Evolutionary conservation across 2,797 vertebrate species (phyloP), one percentile per base, ranked within the genome.

Genomic region (Scyliorhinus canicula): DNA sequence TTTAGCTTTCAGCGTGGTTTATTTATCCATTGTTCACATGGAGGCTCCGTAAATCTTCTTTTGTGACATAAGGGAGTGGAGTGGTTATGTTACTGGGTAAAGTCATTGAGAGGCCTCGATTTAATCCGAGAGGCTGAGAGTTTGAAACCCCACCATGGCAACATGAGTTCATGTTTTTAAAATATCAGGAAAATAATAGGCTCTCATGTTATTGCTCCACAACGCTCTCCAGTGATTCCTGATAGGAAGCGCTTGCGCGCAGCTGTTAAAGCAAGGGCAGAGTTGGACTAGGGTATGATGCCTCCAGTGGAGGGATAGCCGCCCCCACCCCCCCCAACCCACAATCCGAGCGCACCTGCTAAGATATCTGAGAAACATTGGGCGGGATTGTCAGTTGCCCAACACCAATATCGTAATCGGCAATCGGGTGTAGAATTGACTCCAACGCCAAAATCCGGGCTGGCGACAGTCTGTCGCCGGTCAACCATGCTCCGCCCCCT

Each of bases 21-120:
- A 71, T 94, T 94, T 94, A 71, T 94, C 93, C 67, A 52, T 69
- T 69, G 47, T 94, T 94, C 40, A 60, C 26, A 12, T 52, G 28
- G 67, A 93, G 44, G 63, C n/a, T 44, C 63, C 26, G 16, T 69
- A 93, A 47, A 47, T 40, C 65, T 44, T 69, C 63, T 67, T 93
- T 93, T 69, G 47, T 86, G 85, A 47, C 4, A n/a, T 88, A 7
- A 14, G 14, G 35, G 16, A 57, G 12, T 60, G 31, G n/a, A 55
- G 28, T 35, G 52, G 14, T 88, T 86, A 35, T 88, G 50, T 55
- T 86, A 52, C 50, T 86, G 26, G 52, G 28, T 60, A 11, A 31
- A 57, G 84, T 55, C 28, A 31, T 86, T 12, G 26, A 55, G 50
- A 79, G 77, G 19, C 77, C 28, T 88, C 3, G 50, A 55, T 1